Evolutionary conservation across 1,140 invertebrate genomes (phyloP), one percentile per base, ranked within the genome.

Genomic region (Pogonognathellus flavescens): DNA sequence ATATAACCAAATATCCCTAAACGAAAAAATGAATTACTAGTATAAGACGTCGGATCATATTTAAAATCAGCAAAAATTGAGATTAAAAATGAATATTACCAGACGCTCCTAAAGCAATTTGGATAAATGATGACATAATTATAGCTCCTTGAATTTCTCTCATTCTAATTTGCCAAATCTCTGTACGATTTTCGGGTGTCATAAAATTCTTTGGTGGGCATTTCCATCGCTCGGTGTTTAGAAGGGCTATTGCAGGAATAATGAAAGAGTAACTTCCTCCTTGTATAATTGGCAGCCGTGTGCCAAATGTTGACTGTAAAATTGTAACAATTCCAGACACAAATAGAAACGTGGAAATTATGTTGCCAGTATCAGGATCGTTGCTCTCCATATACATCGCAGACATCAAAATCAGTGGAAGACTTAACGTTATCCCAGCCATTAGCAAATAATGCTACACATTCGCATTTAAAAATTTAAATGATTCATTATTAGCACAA

Each of bases 371-470:
- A n/a, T 88, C 89, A 0, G 90, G 89, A 85, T 90, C 89, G 49
- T 89, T 84, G 7, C 89, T 88, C 0, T 86, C 88, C 57, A 93
- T 91, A 88, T 92, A 93, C 31, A 93, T 84, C 7, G 82, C 93
- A 2, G 95, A 94, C n/a, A 95, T 94, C 55, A 97, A 90, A 59
- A 97, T 94, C 88, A 97, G 95, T 0, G 96, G 95, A 85, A 96
- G 95, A 1, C 95, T 94, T 0, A 97, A 94, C 41, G 96, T 96
- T 0, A 94, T 95, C 0, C 95, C 95, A 50, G 97, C 95, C 95
- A 97, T 96, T 0, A 95, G 96, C 84, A 97, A 90, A 89, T 96
- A 97, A 90, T 97, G 96, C 94, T 97, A 91, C 11, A 20, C 13
- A 52, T 16, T 70, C 22, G 11, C 14, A 13, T 25, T 70, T 0